Conservation (phyloP, 1,140 invertebrate species). For the Drosophila santomea region DNA sequence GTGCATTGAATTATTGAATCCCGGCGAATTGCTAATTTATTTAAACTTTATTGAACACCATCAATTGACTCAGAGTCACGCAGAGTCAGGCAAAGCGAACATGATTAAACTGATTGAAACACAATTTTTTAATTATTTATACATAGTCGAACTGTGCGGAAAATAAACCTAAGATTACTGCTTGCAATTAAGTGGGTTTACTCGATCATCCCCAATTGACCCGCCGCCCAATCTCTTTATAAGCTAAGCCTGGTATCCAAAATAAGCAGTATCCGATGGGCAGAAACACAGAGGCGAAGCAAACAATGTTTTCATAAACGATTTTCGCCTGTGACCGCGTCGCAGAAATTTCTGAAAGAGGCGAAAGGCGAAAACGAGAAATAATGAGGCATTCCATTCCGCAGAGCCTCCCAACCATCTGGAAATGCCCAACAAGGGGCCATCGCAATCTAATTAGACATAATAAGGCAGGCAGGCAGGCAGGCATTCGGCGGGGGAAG, state of each 20-base stretch:
- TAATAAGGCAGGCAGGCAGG: slow-evolving; percentile 64
- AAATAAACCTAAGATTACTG: background rate
- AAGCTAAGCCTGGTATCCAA: slow-evolving; percentile 27
- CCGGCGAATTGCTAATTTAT: slow-evolving; percentile 12
- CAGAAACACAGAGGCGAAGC: slow-evolving; percentile 3
- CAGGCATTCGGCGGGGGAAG: slow-evolving; percentile 8
- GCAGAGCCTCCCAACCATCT: slow-evolving; percentile 17
- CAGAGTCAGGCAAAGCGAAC: too few species aligned
- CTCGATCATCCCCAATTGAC: slow-evolving; percentile 12
- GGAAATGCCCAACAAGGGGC: slow-evolving; percentile 27
- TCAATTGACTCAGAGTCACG: background rate
- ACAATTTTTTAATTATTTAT: too few species aligned
- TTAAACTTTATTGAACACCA: slow-evolving; percentile 5
- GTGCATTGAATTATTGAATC: background rate
- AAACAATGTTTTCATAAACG: slow-evolving; percentile 38
- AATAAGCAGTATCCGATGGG: background rate
- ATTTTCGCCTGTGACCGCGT: slow-evolving; percentile 26
- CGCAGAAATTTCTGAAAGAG: slow-evolving; percentile 16
- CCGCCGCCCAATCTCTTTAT: slow-evolving; percentile 46
- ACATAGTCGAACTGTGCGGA: too few species aligned
- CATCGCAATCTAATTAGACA: slow-evolving; percentile 77
- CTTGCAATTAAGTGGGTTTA: background rate
- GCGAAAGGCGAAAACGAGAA: slow-evolving; percentile 23
- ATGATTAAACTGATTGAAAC: too few species aligned
- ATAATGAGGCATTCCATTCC: slow-evolving; percentile 44